These are phyloP conservation scores for Tragulus kanchil DNA, from an alignment of 2,113 vertebrate species.

Conservation along the genomic window DNA sequence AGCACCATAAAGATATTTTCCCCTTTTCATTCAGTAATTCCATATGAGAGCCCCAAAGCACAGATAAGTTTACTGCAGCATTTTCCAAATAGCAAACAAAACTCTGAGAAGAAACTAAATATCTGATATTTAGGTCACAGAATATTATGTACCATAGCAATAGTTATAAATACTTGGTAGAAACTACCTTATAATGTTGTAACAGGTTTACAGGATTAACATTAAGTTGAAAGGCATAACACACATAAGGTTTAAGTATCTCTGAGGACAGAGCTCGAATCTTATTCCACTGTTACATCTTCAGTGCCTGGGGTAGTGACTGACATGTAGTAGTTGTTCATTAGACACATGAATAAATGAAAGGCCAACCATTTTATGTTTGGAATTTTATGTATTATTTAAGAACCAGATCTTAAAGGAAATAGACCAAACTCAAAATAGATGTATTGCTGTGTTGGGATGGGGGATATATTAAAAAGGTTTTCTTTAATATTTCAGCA, in stretches of 20 bases:
- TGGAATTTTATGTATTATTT: conserved; percentile 53
- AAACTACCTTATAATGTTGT: neutral
- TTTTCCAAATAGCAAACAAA: conserved; percentile 45
- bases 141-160: neutral
- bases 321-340: neutral
- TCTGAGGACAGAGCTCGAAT: neutral
- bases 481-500: neutral
- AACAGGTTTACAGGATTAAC: neutral
- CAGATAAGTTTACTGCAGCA: neutral
- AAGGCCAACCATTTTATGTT: conserved; percentile 32
- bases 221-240: conserved; percentile 33
- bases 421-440: conserved; percentile 51
- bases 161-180: neutral
- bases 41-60: neutral
- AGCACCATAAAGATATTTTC: neutral
- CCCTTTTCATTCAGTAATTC: conserved; percentile 47
- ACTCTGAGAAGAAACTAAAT: conserved; percentile 28
- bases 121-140: neutral
- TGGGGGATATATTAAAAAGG: neutral
- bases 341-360: neutral
- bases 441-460: conserved; percentile 11
- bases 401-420: conserved; percentile 47
- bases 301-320: neutral
- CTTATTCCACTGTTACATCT: neutral
- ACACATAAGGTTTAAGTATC: neutral